phyloP scores from a whole-genome alignment of 2,888 invertebrate species.

The Dasysyrphus tricinctus region DNA sequence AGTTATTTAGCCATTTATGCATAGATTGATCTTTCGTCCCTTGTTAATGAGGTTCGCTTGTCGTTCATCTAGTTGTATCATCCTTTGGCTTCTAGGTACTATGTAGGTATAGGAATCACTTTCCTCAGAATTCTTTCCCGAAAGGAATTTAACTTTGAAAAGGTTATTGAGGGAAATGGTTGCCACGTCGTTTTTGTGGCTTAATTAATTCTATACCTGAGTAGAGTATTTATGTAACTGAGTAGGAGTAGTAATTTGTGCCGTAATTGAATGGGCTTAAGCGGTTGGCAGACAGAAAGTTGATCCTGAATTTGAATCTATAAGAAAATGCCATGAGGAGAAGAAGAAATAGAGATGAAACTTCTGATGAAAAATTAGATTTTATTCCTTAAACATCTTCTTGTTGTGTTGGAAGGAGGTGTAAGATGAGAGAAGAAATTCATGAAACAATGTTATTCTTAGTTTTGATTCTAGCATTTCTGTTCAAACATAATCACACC shows the following conservation, averaged over 20 bases:
- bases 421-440: neutral
- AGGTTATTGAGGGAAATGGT: neutral
- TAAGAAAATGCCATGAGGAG: neutral
- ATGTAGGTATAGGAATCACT: neutral
- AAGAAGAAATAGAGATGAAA: neutral
- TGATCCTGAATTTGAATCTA: neutral
- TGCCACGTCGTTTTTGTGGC: constrained; percentile 2
- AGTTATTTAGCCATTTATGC: neutral
- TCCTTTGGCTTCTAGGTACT: neutral
- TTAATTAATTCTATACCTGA: neutral
- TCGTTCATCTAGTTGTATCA: neutral
- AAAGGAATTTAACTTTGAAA: neutral
- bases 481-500: too few species aligned
- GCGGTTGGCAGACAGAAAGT: neutral
- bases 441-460: neutral
- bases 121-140: neutral
- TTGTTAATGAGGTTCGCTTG: neutral
- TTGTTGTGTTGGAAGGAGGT: neutral
- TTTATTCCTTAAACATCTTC: neutral
- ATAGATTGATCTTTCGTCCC: neutral
- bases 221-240: neutral
- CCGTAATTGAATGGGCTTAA: neutral
- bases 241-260: neutral
- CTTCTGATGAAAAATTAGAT: neutral
- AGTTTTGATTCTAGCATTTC: too few species aligned